Conservation (phyloP, 2,888 invertebrate species). For the Microctonus aethiopoides region DNA sequence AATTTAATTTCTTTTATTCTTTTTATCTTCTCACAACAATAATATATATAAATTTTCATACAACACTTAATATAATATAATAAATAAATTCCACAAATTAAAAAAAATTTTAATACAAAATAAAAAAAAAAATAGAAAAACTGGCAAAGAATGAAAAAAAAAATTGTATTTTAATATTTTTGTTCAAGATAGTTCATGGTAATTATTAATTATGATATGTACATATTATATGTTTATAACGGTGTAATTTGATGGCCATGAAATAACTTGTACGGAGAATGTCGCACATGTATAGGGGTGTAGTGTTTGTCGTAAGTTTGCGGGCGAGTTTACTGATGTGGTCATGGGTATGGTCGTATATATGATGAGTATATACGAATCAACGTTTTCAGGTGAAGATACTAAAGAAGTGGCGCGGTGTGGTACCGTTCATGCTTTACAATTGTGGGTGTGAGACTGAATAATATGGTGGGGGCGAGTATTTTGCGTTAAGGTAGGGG, state of each 20-base stretch:
- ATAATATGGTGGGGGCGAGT: constrained; percentile 43
- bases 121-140: background rate
- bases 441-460: constrained; percentile 31
- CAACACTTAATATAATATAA: too few species aligned
- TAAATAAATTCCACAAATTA: too few species aligned
- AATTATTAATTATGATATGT: background rate
- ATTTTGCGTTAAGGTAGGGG: constrained; percentile 39
- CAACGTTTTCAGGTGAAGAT: constrained; percentile 44
- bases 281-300: background rate
- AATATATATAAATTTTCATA: background rate
- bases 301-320: constrained; percentile 6
- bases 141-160: too few species aligned
- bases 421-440: constrained; percentile 48
- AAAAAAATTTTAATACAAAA: too few species aligned
- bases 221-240: background rate
- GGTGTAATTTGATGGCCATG: constrained; percentile 8
- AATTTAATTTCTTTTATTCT: background rate
- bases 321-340: constrained; percentile 36
- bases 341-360: constrained; percentile 35
- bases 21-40: background rate
- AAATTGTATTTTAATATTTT: too few species aligned
- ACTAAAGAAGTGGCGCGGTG: constrained; percentile 54
- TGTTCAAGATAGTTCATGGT: too few species aligned
- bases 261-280: constrained; percentile 9
- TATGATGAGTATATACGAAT: constrained; percentile 18